Evolutionary conservation across 1,140 invertebrate species (phyloP).

Genomic region (Pteromalus puparum): DNA sequence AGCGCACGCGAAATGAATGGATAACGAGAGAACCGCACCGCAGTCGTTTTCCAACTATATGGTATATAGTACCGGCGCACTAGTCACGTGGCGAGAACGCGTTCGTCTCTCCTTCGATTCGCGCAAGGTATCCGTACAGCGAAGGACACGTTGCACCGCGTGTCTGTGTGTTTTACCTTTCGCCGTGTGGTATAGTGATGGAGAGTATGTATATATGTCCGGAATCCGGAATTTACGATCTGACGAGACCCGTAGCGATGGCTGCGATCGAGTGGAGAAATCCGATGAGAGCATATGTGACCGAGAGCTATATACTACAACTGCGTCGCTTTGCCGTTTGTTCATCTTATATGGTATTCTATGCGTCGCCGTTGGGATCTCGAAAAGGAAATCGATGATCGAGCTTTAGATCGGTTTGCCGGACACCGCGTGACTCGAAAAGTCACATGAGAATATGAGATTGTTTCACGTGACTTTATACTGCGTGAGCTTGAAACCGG

Average conservation of each 20-base stretch:
- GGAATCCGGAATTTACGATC: slow-evolving; percentile 34
- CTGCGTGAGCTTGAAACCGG: too few species aligned
- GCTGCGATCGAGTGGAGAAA: background rate
- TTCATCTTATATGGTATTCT: too few species aligned
- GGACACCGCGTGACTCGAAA: too few species aligned
- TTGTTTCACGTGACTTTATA: too few species aligned
- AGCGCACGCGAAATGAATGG: background rate
- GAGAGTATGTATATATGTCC: too few species aligned
- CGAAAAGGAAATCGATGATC: too few species aligned
- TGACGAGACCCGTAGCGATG: slow-evolving; percentile 5
- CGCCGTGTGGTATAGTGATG: background rate
- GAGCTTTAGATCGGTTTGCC: too few species aligned
- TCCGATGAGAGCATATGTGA: background rate
- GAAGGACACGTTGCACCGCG: slow-evolving; percentile 20
- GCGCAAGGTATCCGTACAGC: background rate
- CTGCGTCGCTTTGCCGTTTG: too few species aligned
- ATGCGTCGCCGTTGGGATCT: too few species aligned
- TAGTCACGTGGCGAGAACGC: slow-evolving; percentile 25
- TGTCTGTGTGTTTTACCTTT: slow-evolving; percentile 11
- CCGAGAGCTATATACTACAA: too few species aligned
- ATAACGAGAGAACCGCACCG: background rate
- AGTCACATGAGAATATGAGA: too few species aligned
- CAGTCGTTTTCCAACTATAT: background rate
- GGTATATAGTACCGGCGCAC: background rate
- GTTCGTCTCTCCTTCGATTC: slow-evolving; percentile 16